These are phyloP conservation scores for Plusia festucae DNA, from an alignment of 2,888 invertebrate genomes.

Conservation along the genomic window DNA sequence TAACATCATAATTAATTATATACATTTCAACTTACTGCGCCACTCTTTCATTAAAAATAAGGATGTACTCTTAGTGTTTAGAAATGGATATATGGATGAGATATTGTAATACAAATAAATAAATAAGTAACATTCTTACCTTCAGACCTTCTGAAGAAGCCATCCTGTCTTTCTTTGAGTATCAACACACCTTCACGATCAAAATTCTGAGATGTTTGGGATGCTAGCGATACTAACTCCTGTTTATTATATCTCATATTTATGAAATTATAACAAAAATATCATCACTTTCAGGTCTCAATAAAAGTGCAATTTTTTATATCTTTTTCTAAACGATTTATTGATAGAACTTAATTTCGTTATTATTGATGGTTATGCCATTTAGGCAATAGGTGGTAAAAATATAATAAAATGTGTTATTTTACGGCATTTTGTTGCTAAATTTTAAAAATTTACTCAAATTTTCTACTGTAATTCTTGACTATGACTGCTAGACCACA, in stretches of 20 bases:
- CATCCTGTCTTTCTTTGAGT: constrained; percentile 96
- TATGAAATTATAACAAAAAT: constrained; percentile 50
- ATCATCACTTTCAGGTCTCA: constrained; percentile 39
- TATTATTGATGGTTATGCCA: constrained; percentile 7
- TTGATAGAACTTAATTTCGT: constrained; percentile 13
- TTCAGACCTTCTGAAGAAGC: constrained; percentile 97
- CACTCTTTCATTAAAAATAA: no score
- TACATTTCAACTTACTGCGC: no score
- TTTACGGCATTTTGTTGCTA: constrained; percentile 31
- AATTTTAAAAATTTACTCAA: not conserved
- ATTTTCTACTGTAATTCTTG: constrained; percentile 16
- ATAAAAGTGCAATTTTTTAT: not conserved
- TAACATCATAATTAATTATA: no score
- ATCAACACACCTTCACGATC: constrained; percentile 97
- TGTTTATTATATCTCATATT: constrained; percentile 97
- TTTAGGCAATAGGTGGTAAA: constrained; percentile 17
- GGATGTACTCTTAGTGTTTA: no score
- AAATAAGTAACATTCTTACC: constrained; percentile 91
- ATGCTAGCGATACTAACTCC: constrained; percentile 95
- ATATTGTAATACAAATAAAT: no score
- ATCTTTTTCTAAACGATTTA: constrained; percentile 9
- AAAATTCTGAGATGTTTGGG: constrained; percentile 95
- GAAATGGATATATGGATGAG: no score
- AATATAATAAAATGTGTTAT: not conserved
- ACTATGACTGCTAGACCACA: constrained; percentile 7